Base-by-base conservation (phyloP, 2,113 vertebrate species). In the Microtus richardsoni region DNA sequence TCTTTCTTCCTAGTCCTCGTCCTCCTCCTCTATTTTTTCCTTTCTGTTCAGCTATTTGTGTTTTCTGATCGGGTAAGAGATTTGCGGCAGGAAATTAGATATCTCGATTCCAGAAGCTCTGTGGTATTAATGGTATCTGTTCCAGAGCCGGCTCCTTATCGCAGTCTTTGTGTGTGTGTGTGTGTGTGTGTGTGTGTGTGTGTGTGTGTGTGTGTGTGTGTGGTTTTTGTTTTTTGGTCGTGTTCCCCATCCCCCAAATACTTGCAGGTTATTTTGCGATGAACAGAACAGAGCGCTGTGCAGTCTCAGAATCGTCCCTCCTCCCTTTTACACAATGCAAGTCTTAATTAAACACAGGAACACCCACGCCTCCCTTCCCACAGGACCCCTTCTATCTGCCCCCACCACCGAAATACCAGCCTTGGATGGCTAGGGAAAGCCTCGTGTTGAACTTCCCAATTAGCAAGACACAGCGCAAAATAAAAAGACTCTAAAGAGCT, bases 41-140 rank as follows among this genome's bases (percentile, higher is more conserved):
- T 60, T 91, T 96, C 77, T 89, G 77, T 92, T 97, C 88, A 95
- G 97, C 95, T 97, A 92, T 97, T 97, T 97, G 97, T 97, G 96
- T 96, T 97, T 97, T 96, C 92, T 95, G 94, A 95, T 95, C 85
- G 66, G 77, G 96, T 88, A 98, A 95, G 82, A 96, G 95, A 93
- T 95, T 93, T 95, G 94, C 82, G 58, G 89, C 95, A 97, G 96
- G 96, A 97, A 97, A 97, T 95, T 71, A 89, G 93, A 74, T 79
- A 88, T 86, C 95, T 97, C 54, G 58, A 89, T 96, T 92, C 85
- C 95, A 88, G 85, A 92, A 87, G 70, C 94, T 64, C 94, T 68
- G 90, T n/a, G 74, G 77, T 87, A 78, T 91, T 94, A 87, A 91
- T 80, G 87, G 62, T 73, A 73, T 97, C 95, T 95, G 89, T 88